These are phyloP conservation scores for Iphiclides podalirius DNA, from an alignment of 2,888 invertebrate genomes.

Conservation along the genomic window DNA sequence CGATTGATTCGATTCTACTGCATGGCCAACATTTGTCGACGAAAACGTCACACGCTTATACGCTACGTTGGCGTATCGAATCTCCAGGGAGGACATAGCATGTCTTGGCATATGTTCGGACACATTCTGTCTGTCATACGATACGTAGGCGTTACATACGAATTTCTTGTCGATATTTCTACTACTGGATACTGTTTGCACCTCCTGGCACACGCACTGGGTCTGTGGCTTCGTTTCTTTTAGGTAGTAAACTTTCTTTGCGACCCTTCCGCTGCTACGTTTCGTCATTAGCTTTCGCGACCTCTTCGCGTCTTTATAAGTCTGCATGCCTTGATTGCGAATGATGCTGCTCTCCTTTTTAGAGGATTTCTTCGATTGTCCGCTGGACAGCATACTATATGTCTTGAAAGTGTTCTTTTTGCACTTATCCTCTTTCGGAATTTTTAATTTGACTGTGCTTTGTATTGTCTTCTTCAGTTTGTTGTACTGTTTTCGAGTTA, in stretches of 20 bases:
- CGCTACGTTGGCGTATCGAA: constrained; percentile 44
- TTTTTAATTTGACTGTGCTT: constrained; percentile 31
- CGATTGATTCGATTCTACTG: constrained; percentile 21
- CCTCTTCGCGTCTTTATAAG: constrained; percentile 23
- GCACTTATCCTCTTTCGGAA: constrained; percentile 28
- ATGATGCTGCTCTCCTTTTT: constrained; percentile 17
- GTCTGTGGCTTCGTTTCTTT: not conserved
- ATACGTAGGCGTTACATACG: constrained; percentile 6
- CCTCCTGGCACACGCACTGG: constrained; percentile 11
- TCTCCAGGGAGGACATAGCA: constrained; percentile 47
- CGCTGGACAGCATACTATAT: constrained; percentile 37
- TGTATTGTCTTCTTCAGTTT: constrained; percentile 57
- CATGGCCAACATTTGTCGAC: constrained; percentile 38
- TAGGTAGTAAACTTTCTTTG: no score
- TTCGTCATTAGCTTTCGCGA: not conserved
- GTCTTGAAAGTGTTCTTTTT: constrained; percentile 27
- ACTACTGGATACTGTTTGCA: constrained; percentile 11
- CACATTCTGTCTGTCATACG: constrained; percentile 10
- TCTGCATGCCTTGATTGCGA: constrained; percentile 21
- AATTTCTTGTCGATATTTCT: not conserved
- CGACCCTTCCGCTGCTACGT: not conserved
- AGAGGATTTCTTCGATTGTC: constrained; percentile 39
- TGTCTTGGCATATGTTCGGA: constrained; percentile 29
- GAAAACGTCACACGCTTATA: constrained; percentile 46
- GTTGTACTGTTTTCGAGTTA: constrained; percentile 56